phyloP scores from a whole-genome alignment of 2,888 invertebrate species.

The Hecatera dysodea region DNA sequence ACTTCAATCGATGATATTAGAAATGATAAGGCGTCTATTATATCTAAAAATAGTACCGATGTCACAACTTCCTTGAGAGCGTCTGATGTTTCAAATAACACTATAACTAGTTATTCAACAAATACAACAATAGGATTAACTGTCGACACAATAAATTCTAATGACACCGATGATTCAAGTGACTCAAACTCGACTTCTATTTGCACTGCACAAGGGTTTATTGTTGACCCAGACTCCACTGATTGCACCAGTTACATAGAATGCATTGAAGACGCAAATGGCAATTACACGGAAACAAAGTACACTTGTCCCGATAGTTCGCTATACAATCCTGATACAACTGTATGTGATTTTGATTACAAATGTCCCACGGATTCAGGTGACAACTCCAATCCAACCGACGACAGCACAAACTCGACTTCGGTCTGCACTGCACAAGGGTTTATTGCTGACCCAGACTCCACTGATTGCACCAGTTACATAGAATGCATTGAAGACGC shows the following conservation, averaged over 20 bases:
- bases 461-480: constrained; percentile 38
- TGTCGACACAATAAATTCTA: constrained; percentile 10
- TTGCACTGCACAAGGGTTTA: constrained; percentile 36
- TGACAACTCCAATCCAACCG: constrained; percentile 2
- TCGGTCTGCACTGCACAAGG: constrained; percentile 33
- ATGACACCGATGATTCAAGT: constrained; percentile 10
- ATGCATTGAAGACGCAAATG: constrained; percentile 41
- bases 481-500: constrained; percentile 43
- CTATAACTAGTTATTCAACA: constrained; percentile 35
- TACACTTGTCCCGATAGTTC: constrained; percentile 45
- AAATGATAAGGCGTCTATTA: constrained; percentile 16
- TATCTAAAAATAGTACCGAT: constrained; percentile 41
- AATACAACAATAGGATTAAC: constrained; percentile 41
- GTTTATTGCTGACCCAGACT: constrained; percentile 27
- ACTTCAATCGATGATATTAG: constrained; percentile 46
- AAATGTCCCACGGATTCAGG: constrained; percentile 25
- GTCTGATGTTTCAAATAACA: constrained; percentile 40
- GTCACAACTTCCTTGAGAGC: constrained; percentile 24
- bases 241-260: constrained; percentile 46
- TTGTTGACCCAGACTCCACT: constrained; percentile 26
- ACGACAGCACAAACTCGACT: constrained; percentile 15
- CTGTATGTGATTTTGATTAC: constrained; percentile 54
- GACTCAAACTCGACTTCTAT: constrained; percentile 9
- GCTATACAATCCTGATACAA: constrained; percentile 49
- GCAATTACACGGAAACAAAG: constrained; percentile 26